Evolutionary conservation across 2,888 invertebrate genomes (phyloP).

Genomic region (Amblyjoppa fuscipennis): DNA sequence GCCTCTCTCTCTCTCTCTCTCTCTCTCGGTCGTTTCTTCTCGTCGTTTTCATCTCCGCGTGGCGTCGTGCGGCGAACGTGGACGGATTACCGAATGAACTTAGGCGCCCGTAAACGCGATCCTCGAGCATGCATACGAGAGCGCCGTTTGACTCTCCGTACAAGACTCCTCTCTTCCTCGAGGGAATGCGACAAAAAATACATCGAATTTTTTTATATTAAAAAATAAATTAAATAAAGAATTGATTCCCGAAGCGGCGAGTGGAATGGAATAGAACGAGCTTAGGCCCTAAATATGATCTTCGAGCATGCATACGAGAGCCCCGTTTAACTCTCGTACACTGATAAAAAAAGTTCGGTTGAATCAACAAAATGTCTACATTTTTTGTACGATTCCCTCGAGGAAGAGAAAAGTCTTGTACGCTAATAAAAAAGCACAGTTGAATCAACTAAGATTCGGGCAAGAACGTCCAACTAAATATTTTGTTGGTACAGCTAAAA

Average conservation of each 20-base stretch:
- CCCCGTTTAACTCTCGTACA: too few species aligned
- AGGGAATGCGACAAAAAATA: background rate
- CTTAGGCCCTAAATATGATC: conserved; percentile 61
- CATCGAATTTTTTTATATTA: background rate
- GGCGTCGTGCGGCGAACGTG: conserved; percentile 57
- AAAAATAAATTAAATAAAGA: background rate
- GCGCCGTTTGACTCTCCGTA: conserved; percentile 28
- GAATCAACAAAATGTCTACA: too few species aligned
- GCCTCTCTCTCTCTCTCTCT: conserved; percentile 19
- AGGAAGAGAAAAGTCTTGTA: background rate
- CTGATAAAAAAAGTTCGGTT: too few species aligned
- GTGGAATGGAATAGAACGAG: conserved; percentile 38
- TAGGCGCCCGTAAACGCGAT: conserved; percentile 66
- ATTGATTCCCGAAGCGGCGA: conserved; percentile 20
- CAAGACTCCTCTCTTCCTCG: background rate
- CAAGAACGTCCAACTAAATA: too few species aligned
- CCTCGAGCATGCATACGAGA: conserved; percentile 44
- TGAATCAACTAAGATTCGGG: too few species aligned
- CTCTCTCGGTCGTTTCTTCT: conserved; percentile 39
- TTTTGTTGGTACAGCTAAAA: too few species aligned
- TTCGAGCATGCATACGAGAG: conserved; percentile 37
- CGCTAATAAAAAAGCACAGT: too few species aligned
- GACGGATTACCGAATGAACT: conserved; percentile 61
- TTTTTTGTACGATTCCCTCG: background rate
- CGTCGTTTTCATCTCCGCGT: conserved; percentile 48